Base-by-base conservation (phyloP, 2,797 vertebrate genomes). In the Semaprochilodus insignis region DNA sequence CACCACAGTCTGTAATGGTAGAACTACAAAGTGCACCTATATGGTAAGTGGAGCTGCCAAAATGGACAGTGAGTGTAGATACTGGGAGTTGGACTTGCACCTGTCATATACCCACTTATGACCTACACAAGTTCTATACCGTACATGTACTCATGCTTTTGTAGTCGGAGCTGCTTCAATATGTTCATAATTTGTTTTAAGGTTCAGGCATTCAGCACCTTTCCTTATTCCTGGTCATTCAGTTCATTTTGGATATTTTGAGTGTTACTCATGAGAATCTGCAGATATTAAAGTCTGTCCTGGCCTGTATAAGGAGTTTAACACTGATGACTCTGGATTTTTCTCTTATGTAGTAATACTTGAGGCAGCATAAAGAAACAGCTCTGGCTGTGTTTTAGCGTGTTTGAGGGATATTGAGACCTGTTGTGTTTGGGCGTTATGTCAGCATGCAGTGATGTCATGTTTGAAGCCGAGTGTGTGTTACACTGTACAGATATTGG, bases 371-470 rank as follows among this genome's bases (percentile, higher is more conserved):
- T 54, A 21, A 19, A 21, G 31, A 51, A 40, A 57, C 54, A 21
- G 6, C 21, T 19, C 54, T 27, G 10, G n/a, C 13, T 69, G 17
- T 55, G 17, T 70, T 15, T 27, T 66, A 36, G 27, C 15, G 34
- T 31, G 17, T 66, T 36, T 34, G 31, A 21, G 36, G 65, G 31
- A 36, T 67, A 17, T 15, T 36, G 31, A 66, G 31, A 67, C 16
- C 65, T 14, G 36, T 36, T 48, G 66, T 40, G 66, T 25, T n/a
- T 69, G 34, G 36, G 40, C 25, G 14, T 44, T 13, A 14, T 13
- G 19, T 44, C 36, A 70, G 66, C 2, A 7, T 2, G 36, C 40
- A 69, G 66, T 70, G 66, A 69, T 70, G 66, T 70, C 66, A 69
- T 69, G 36, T 19, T 4, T 69, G 36, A 66, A 31, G 63, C 14